phyloP scores from a whole-genome alignment of 2,797 vertebrate genomes.

The Acomys russatus region DNA sequence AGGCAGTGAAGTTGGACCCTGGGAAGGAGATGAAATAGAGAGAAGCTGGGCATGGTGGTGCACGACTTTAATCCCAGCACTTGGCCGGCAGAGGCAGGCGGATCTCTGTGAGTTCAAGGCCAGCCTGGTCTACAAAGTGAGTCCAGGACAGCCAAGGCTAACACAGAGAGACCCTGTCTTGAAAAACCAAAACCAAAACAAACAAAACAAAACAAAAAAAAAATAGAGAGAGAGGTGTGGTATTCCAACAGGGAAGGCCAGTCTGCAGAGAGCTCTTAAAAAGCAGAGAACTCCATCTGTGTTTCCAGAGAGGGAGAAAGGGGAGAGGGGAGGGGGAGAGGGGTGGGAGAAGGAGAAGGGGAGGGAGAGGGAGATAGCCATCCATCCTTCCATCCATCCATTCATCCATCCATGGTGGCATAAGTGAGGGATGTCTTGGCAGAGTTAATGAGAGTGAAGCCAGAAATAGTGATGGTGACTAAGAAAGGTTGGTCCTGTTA shows the following conservation, averaged over 20 bases:
- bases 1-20: not conserved
- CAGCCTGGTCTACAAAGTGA: no score
- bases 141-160: no score
- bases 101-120: no score
- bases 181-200: no score
- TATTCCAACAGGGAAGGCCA: not conserved
- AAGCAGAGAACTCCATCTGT: not conserved
- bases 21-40: not conserved
- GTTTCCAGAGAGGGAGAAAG: not conserved
- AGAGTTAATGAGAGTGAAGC: not conserved
- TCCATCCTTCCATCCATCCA: not conserved
- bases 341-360: fast-evolving
- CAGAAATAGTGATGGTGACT: not conserved
- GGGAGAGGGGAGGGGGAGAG: no score
- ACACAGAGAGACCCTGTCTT: no score
- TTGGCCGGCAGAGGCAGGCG: no score
- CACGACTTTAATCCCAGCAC: no score
- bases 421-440: not conserved
- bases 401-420: not conserved
- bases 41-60: not conserved
- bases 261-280: not conserved
- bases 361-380: not conserved
- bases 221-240: no score
- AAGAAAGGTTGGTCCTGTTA: not conserved
- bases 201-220: no score